Conservation (phyloP, 2,888 invertebrate species). For the Tholera decimalis region DNA sequence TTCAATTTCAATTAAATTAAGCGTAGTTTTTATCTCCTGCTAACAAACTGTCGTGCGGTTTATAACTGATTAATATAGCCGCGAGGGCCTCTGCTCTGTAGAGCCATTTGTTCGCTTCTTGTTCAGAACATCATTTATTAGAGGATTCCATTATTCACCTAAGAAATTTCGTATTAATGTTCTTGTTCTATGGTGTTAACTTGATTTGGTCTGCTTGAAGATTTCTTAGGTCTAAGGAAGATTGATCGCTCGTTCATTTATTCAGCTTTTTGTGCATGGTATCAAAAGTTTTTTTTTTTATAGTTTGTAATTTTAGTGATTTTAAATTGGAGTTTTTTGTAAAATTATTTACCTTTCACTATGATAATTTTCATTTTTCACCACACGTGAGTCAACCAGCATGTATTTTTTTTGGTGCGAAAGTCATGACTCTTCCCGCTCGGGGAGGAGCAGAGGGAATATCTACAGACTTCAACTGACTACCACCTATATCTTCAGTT, state of each 20-base stretch:
- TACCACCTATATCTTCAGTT: too few species aligned
- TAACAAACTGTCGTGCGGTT: conserved; percentile 49
- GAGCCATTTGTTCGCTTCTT: conserved; percentile 67
- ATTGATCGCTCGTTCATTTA: neutral
- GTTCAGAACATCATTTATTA: conserved; percentile 68
- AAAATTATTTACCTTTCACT: too few species aligned
- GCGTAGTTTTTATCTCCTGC: conserved; percentile 42
- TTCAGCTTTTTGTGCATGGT: too few species aligned
- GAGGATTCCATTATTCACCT: conserved; percentile 68
- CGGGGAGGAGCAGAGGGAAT: too few species aligned
- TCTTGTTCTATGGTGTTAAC: conserved; percentile 17
- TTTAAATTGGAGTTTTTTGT: too few species aligned
- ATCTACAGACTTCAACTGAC: too few species aligned
- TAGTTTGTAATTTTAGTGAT: too few species aligned
- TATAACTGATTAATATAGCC: conserved; percentile 68
- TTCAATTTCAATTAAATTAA: conserved; percentile 46
- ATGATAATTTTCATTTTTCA: too few species aligned
- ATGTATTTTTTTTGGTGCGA: too few species aligned
- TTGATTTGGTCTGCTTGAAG: conserved; percentile 1
- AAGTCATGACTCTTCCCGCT: too few species aligned
- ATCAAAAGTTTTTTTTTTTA: too few species aligned
- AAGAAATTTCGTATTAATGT: conserved; percentile 61
- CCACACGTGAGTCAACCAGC: too few species aligned
- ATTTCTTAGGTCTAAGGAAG: neutral
- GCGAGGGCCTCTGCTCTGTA: conserved; percentile 61